Percentiles rank a stretch among this genome's conserved stretches.
Evolutionary conservation across 2,113 vertebrate genomes (phyloP).

Genomic region (Dasyornis broadbenti): DNA sequence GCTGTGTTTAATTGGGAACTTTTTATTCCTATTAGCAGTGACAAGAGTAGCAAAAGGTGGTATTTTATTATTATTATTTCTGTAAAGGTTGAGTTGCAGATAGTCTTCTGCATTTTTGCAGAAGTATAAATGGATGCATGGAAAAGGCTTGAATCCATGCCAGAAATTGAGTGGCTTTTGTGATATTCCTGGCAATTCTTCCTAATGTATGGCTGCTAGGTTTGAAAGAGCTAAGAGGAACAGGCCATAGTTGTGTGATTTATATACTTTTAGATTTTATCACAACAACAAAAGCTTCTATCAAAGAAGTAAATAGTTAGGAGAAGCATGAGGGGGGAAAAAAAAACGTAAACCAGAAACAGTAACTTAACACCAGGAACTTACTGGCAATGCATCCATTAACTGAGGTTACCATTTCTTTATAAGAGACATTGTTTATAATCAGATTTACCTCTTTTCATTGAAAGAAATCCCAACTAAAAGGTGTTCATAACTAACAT

Average conservation of each 20-base stretch:
- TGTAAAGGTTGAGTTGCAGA: neutral
- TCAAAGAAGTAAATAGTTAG: neutral
- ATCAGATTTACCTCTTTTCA: neutral
- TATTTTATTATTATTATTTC: constrained; percentile 8
- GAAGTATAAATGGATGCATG: neutral
- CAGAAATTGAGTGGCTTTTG: neutral
- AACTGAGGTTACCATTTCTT: neutral
- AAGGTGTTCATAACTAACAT: neutral
- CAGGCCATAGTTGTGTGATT: neutral
- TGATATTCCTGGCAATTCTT: neutral
- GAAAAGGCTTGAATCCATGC: neutral
- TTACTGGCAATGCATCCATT: neutral
- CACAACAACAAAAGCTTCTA: neutral
- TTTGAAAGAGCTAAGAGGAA: neutral
- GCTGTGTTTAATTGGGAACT: constrained; percentile 7
- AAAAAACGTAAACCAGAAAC: neutral
- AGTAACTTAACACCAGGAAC: neutral
- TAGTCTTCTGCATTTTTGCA: neutral
- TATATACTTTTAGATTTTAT: neutral
- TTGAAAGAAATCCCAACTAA: neutral
- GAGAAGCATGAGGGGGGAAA: neutral
- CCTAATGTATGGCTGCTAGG: neutral
- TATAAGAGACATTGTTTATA: neutral
- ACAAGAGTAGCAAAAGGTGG: neutral
- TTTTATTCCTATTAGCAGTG: constrained; percentile 27